Conservation (phyloP, 2,888 invertebrate genomes). For the Spodoptera exigua region DNA sequence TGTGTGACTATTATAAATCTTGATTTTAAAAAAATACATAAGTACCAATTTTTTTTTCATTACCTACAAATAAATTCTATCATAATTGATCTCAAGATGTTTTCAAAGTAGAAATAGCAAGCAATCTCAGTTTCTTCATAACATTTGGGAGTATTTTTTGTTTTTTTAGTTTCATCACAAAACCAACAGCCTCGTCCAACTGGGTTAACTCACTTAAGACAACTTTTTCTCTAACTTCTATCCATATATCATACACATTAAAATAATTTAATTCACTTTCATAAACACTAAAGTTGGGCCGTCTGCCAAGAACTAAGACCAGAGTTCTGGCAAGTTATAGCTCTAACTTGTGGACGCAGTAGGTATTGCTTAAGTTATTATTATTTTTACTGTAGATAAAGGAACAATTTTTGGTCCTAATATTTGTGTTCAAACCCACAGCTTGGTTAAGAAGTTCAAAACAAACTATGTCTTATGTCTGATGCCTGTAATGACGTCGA, state of each 20-base stretch:
- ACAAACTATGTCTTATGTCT: too few species aligned
- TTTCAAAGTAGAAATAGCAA: too few species aligned
- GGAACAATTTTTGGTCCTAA: neutral
- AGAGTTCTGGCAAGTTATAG: slow-evolving; percentile 24
- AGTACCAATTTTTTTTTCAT: too few species aligned
- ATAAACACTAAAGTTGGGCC: slow-evolving; percentile 22
- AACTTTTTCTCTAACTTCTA: slow-evolving; percentile 12
- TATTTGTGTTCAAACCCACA: slow-evolving; percentile 10
- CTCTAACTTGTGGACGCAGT: slow-evolving; percentile 9
- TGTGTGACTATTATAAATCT: too few species aligned
- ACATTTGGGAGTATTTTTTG: too few species aligned
- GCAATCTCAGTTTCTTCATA: too few species aligned
- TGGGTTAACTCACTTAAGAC: slow-evolving; percentile 1
- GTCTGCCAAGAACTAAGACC: slow-evolving; percentile 18
- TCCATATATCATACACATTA: slow-evolving; percentile 17
- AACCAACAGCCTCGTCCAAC: neutral
- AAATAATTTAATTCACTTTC: slow-evolving; percentile 27
- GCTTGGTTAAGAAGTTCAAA: slow-evolving; percentile 9
- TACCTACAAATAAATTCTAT: too few species aligned
- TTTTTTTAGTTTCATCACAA: neutral
- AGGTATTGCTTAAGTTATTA: slow-evolving; percentile 2
- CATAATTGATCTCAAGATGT: too few species aligned
- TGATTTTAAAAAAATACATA: too few species aligned
- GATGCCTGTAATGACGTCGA: too few species aligned
- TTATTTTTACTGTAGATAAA: neutral